Base-by-base conservation (phyloP, 2,888 invertebrate species). In the Synanthedon formicaeformis region DNA sequence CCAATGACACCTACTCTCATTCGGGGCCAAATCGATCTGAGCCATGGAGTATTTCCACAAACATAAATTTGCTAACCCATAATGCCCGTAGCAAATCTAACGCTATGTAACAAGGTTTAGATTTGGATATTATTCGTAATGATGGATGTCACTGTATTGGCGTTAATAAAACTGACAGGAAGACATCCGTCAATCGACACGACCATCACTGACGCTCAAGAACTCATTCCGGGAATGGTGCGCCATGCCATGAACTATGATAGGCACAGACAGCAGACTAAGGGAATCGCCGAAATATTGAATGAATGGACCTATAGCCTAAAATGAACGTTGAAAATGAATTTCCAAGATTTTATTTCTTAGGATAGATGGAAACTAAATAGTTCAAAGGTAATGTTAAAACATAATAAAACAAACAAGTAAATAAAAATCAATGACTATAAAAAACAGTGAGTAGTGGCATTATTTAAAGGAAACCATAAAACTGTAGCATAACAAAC, bases 381-480 rank as follows among this genome's bases (percentile, higher is more conserved):
- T 8, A 34, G 10, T 34, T 34, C 27, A 27, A 27, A 34, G 34
- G 34, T 34, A 34, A 34, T 10, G 23, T 23, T 34, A 34, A 34
- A 10, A 34, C 34, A 34, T 10, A 34, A 10, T 2, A 10, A 34
- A 10, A 8, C 27, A 34, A 34, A 34, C 2, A 34, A 27, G 27
- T 8, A 27, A 27, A 27, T 27, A 27, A 27, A 27, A 27, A 8
- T 27, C n/a, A n/a, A 27, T 8, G 8, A 34, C 2, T 8, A 34
- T 8, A 34, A 34, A 34, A 34, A 34, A 34, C 6, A 34, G 27
- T 34, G 27, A 34, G 34, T 3, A 34, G 57, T 55, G 63, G 0
- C 59, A 71, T 74, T 79, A 80, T 81, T 83, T 78, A 72, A 70
- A 75, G 70, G 75, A 75, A 64, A 67, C 67, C 78, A 78, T 80